A percentile compares a stretch with the other conserved stretches of the same genome.
Conservation (phyloP, 2,113 vertebrate genomes). For the Tragelaphus imberbis region DNA sequence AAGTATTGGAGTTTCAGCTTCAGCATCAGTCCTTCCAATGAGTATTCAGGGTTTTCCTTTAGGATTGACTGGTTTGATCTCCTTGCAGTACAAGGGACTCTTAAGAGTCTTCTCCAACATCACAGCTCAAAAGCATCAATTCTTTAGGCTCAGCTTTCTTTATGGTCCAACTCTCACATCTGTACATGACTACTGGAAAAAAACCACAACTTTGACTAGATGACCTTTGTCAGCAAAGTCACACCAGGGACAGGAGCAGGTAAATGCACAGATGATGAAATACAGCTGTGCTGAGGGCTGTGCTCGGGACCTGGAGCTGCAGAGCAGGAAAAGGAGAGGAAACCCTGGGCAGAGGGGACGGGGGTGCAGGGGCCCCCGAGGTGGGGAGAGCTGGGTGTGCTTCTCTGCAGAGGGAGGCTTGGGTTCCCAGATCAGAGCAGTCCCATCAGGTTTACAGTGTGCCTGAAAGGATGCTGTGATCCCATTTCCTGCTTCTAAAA, state of each 20-base stretch:
- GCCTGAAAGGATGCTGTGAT: neutral
- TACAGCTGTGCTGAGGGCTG: neutral
- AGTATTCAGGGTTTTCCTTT: neutral
- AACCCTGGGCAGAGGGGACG: accelerated
- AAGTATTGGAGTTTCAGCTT: neutral
- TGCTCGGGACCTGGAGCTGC: neutral
- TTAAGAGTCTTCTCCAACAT: neutral
- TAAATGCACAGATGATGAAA: neutral
- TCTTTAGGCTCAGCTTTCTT: neutral
- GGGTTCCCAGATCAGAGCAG: neutral
- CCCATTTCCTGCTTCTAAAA: neutral
- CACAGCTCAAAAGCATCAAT: neutral
- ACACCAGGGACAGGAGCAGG: neutral
- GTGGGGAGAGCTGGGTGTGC: neutral
- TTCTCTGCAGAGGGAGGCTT: neutral
- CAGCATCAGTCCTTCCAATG: neutral
- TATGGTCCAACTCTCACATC: neutral
- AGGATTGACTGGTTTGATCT: neutral
- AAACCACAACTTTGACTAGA: neutral
- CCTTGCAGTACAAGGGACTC: neutral
- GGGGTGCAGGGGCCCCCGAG: accelerated
- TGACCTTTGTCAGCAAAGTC: neutral
- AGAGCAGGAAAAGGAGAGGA: neutral
- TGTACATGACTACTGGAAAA: neutral
- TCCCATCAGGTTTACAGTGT: neutral